Evolutionary conservation across 2,797 vertebrate genomes (phyloP), one percentile per base, ranked within the genome.

Genomic region (Antrozous pallidus): DNA sequence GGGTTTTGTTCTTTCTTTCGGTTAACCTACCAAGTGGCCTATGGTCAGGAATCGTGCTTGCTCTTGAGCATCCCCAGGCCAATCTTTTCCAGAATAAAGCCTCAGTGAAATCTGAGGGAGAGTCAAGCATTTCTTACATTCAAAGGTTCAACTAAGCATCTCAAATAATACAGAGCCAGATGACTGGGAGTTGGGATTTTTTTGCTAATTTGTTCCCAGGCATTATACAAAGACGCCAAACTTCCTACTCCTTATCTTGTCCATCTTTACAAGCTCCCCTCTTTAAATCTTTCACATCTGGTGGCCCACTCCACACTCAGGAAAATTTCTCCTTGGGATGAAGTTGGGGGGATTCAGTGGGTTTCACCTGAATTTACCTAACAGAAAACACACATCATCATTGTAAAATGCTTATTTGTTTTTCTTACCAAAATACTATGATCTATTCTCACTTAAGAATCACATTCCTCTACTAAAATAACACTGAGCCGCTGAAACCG

Each of bases 351-450:
- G 20, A 26, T 42, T 42, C 17, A 20, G 13, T 36, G 18, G 28
- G 12, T 51, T 90, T 24, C 24, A 33, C 31, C 12, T 36, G 33
- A 80, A 81, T 51, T 88, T 70, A 82, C 17, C n/a, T 85, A 85
- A 83, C 5, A 58, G 67, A 17, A 36, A 88, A 65, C 3, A 42
- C 22, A 54, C 42, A 42, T 67, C n/a, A 51, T 92, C 56, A 38
- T 73, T 90, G 80, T 49, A 42, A 96, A 89, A 65, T 80, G n/a
- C 10, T 85, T 69, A n/a, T 7, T 22, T 38, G 84, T 88, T 79
- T 83, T 82, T 38, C 61, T 63, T 71, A 73, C 49, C n/a, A 78
- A 92, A 69, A 74, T 84, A 80, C 80, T 75, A 26, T 80, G 40
- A 11, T 80, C 16, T 83, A 28, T 84, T 93, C 11, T 91, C 26